Evolutionary conservation across 2,797 vertebrate genomes (phyloP).

Genomic region (Synanceia verrucosa): DNA sequence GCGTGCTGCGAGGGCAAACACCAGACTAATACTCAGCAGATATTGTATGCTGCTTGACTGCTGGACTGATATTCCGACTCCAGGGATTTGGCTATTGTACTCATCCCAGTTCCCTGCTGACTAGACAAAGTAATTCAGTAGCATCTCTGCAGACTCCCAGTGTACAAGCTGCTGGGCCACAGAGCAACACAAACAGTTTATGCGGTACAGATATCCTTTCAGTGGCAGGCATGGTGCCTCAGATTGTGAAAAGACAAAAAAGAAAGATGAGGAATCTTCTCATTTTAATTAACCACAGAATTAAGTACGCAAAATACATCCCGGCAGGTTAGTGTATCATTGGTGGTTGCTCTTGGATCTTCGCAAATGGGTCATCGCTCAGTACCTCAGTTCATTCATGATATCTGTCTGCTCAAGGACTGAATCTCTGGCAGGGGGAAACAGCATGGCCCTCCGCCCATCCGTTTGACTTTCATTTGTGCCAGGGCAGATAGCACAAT

Average conservation of each 20-base stretch:
- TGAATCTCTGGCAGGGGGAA: conserved; percentile 45
- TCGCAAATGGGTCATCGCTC: conserved; percentile 36
- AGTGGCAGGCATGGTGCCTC: background rate
- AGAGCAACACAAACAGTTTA: conserved; percentile 37
- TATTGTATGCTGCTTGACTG: conserved; percentile 32
- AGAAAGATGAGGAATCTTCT: conserved; percentile 1
- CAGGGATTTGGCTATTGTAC: conserved; percentile 46
- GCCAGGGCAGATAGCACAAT: conserved; percentile 49
- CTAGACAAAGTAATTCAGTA: conserved; percentile 43
- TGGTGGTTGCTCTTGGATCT: conserved; percentile 7
- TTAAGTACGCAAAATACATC: conserved; percentile 1
- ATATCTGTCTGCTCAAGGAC: conserved; percentile 39
- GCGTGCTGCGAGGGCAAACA: conserved; percentile 1
- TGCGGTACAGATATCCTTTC: background rate
- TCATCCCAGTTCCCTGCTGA: conserved; percentile 36
- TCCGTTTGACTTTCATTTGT: conserved; percentile 55
- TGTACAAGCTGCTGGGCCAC: conserved; percentile 21
- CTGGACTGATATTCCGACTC: conserved; percentile 32
- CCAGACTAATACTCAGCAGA: conserved; percentile 15
- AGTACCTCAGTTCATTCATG: conserved; percentile 27
- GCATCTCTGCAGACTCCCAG: conserved; percentile 45
- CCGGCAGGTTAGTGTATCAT: conserved; percentile 24
- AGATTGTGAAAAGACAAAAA: conserved; percentile 13
- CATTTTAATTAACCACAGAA: conserved; percentile 13
- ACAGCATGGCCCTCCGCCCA: conserved; percentile 36